Evolutionary conservation across 2,888 invertebrate species (phyloP).

Genomic region (Leucoptera coffeella): DNA sequence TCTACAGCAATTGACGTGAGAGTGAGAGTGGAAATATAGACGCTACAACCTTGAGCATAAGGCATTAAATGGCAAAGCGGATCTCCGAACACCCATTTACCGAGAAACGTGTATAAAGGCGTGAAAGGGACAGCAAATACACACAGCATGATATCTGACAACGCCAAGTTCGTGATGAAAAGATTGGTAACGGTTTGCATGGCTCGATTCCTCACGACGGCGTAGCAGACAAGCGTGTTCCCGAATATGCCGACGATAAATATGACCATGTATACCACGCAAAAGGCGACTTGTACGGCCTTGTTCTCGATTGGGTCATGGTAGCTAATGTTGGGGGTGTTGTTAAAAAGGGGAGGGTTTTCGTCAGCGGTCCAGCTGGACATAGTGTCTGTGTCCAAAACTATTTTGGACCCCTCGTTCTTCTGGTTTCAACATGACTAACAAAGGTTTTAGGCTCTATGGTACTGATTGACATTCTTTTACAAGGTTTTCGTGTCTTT

Average conservation of each 20-base stretch:
- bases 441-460: too few relatives aligned
- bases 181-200: slow-evolving; percentile 99
- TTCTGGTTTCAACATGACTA: too few relatives aligned
- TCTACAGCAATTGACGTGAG: slow-evolving; percentile 90
- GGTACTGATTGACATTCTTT: too few relatives aligned
- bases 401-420: too few relatives aligned
- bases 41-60: slow-evolving; percentile 79
- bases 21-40: slow-evolving; percentile 86
- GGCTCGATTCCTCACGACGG: slow-evolving; percentile 84
- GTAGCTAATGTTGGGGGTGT: too few relatives aligned
- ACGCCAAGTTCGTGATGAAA: slow-evolving; percentile 93
- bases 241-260: slow-evolving; percentile 87
- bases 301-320: slow-evolving; percentile 64
- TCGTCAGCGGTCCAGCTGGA: too few relatives aligned
- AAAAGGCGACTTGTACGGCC: slow-evolving; percentile 65
- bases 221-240: slow-evolving; percentile 87
- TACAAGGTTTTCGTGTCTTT: too few relatives aligned
- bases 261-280: slow-evolving; percentile 72
- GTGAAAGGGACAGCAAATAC: slow-evolving; percentile 85
- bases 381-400: too few relatives aligned
- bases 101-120: slow-evolving; percentile 78
- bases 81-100: slow-evolving; percentile 79
- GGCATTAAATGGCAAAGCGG: slow-evolving; percentile 80
- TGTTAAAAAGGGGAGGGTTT: too few relatives aligned
- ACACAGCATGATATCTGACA: slow-evolving; percentile 82